A percentile compares a stretch with the other conserved stretches of the same genome.
These are phyloP conservation scores for Lithophane semibrunnea DNA, from an alignment of 2,888 invertebrate species.

Conservation along the genomic window DNA sequence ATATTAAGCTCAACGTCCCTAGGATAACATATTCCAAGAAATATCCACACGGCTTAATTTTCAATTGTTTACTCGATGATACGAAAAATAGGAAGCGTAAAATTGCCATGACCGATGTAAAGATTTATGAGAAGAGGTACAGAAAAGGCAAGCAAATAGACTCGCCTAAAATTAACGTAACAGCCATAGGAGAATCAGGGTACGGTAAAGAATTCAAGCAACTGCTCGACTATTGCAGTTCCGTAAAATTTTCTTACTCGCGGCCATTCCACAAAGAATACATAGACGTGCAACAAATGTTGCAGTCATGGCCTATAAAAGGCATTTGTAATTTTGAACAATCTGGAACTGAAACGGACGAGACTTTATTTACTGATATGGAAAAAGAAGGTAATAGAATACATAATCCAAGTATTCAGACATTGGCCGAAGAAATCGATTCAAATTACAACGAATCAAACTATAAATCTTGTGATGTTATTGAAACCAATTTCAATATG, in stretches of 20 bases:
- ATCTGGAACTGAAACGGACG: conserved; percentile 61
- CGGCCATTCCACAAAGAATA: conserved; percentile 82
- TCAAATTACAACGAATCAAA: conserved; percentile 71
- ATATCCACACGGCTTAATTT: conserved; percentile 10
- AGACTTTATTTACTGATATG: conserved; percentile 72
- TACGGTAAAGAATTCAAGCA: conserved; percentile 80
- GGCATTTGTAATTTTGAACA: conserved; percentile 52
- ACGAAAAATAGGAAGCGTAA: conserved; percentile 75
- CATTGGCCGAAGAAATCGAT: conserved; percentile 82
- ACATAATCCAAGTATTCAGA: conserved; percentile 74
- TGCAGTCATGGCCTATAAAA: conserved; percentile 81
- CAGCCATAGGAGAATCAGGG: conserved; percentile 70
- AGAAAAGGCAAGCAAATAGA: conserved; percentile 86
- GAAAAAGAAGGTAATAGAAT: conserved; percentile 53
- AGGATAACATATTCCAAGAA: conserved; percentile 76
- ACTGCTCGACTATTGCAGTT: conserved; percentile 80
- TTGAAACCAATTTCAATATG: conserved; percentile 87
- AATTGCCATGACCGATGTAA: conserved; percentile 72
- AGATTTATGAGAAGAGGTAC: conserved; percentile 75
- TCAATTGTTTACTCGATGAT: conserved; percentile 26
- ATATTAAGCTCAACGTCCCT: conserved; percentile 74
- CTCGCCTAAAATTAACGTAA: conserved; percentile 74
- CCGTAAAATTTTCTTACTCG: conserved; percentile 84
- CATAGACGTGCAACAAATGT: conserved; percentile 75
- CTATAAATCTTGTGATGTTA: conserved; percentile 69